A percentile compares a stretch with the other conserved stretches of the same genome.
Evolutionary conservation across 1,140 invertebrate genomes (phyloP).

Genomic region (Harlomillsia oculata): DNA sequence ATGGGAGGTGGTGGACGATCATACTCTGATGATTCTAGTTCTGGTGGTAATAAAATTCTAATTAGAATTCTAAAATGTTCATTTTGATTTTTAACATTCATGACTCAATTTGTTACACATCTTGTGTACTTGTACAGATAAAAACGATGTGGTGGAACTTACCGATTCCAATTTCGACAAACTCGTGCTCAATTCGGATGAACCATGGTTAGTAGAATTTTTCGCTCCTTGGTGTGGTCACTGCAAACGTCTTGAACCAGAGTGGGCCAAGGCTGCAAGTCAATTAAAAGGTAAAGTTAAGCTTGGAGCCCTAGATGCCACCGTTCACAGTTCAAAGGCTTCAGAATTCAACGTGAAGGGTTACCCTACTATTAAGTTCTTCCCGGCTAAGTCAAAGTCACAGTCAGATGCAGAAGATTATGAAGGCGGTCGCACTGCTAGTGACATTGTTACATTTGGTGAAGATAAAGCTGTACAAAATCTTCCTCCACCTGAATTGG

Average conservation of each 20-base stretch:
- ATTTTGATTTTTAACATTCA: neutral
- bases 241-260: conserved; percentile 82
- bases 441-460: conserved; percentile 86
- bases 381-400: conserved; percentile 70
- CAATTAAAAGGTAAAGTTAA: conserved; percentile 90
- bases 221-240: conserved; percentile 72
- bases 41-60: conserved; percentile 32
- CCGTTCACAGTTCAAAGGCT: conserved; percentile 72
- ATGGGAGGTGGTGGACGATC: too few species aligned
- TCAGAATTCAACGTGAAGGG: conserved; percentile 71
- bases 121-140: conserved; percentile 38
- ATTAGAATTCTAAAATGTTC: neutral
- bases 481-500: conserved; percentile 29
- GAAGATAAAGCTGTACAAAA: conserved; percentile 24
- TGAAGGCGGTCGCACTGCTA: conserved; percentile 67
- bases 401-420: conserved; percentile 54
- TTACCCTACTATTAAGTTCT: conserved; percentile 96
- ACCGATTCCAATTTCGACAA: conserved; percentile 93
- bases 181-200: conserved; percentile 76
- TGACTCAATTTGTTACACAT: neutral
- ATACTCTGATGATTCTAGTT: conserved; percentile 48
- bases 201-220: conserved; percentile 94
- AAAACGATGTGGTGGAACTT: conserved; percentile 77
- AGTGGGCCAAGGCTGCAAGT: conserved; percentile 87
- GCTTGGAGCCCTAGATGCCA: conserved; percentile 92